phyloP scores from a whole-genome alignment of 1,140 invertebrate genomes.

The Magallana ariakensis region DNA sequence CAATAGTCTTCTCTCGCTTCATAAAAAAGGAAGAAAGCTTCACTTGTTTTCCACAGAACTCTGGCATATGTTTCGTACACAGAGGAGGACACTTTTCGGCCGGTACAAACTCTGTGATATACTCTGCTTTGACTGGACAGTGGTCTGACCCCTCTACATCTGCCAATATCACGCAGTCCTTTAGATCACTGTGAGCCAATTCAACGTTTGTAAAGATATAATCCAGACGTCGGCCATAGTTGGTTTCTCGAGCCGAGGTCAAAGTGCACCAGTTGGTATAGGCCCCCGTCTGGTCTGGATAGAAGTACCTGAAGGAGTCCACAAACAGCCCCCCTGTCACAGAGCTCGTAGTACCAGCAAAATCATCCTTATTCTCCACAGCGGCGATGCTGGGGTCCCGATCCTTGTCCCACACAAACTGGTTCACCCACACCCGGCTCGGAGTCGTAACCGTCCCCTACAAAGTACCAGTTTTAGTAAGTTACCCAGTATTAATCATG shows the following conservation, averaged over 20 bases:
- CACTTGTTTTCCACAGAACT: conserved; percentile 82
- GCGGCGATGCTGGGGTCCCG: conserved; percentile 63
- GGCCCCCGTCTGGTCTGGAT: conserved; percentile 79
- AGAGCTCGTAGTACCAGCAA: conserved; percentile 57
- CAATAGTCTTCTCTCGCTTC: conserved; percentile 54
- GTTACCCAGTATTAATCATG: no score
- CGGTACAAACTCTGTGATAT: conserved; percentile 73
- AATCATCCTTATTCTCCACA: conserved; percentile 55
- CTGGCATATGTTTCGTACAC: conserved; percentile 81
- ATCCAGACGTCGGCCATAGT: conserved; percentile 83
- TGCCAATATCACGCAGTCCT: conserved; percentile 77
- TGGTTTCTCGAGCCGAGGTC: conserved; percentile 81
- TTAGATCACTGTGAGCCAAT: conserved; percentile 73
- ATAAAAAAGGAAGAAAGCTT: conserved; percentile 80
- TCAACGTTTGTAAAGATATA: conserved; percentile 81
- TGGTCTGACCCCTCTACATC: conserved; percentile 84
- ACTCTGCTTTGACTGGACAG: conserved; percentile 81
- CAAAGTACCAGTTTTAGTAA: not conserved
- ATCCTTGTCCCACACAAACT: conserved; percentile 70
- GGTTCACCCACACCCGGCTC: conserved; percentile 79
- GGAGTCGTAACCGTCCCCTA: conserved; percentile 76
- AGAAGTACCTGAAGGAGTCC: conserved; percentile 82
- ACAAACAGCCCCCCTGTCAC: conserved; percentile 76
- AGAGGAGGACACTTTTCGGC: conserved; percentile 76
- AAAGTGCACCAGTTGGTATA: conserved; percentile 83